A percentile compares a stretch with the other conserved stretches of the same genome.
These are phyloP conservation scores for Lasioglossum vierecki DNA, from an alignment of 2,888 invertebrate species.

Conservation along the genomic window DNA sequence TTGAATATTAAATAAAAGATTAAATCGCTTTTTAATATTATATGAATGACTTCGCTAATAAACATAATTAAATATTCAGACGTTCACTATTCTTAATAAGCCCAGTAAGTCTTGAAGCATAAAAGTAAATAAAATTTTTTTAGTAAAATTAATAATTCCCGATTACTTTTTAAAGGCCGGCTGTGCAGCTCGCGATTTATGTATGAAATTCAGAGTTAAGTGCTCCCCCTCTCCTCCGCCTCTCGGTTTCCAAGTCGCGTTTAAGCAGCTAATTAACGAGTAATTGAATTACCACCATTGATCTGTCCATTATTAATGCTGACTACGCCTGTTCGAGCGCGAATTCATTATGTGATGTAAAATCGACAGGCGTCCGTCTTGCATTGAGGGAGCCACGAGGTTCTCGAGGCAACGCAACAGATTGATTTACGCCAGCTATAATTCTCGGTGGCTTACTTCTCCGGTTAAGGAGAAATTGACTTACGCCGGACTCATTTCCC, in stretches of 20 bases:
- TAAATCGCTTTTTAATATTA: too few species aligned
- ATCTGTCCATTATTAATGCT: constrained; percentile 18
- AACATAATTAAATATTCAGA: too few species aligned
- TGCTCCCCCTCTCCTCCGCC: too few species aligned
- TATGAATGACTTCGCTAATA: too few species aligned
- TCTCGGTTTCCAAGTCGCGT: background rate
- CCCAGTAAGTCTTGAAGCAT: too few species aligned
- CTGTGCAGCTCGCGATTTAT: background rate
- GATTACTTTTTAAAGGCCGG: background rate
- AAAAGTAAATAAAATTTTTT: too few species aligned
- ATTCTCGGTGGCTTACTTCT: constrained; percentile 22
- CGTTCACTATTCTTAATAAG: too few species aligned
- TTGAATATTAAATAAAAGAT: too few species aligned
- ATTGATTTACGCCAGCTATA: constrained; percentile 20
- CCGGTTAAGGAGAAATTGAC: constrained; percentile 19
- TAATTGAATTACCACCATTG: constrained; percentile 16
- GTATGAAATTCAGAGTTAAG: constrained; percentile 31
- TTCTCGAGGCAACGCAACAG: constrained; percentile 4
- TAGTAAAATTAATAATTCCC: too few species aligned
- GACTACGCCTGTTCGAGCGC: constrained; percentile 6
- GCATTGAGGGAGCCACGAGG: constrained; percentile 2
- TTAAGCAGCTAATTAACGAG: constrained; percentile 12
- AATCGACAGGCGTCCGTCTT: constrained; percentile 15
- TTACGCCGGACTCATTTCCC: constrained; percentile 15
- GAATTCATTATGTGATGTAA: constrained; percentile 16